Base-by-base conservation (phyloP, 1,140 invertebrate species). In the Patella vulgata region DNA sequence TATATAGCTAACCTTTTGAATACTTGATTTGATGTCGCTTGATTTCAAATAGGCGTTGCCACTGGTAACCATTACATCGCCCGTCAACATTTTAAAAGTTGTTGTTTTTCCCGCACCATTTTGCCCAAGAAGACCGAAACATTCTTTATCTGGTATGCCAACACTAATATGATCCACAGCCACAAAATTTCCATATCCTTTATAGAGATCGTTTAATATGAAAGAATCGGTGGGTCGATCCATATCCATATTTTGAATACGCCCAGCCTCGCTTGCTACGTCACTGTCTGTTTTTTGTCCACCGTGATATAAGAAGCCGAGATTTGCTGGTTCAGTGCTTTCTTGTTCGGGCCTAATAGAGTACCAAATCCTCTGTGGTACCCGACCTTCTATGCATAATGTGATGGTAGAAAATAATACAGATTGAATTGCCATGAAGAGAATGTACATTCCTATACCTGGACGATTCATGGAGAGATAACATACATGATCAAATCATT, bases 21-120 rank as follows among this genome's bases (percentile, higher is more conserved):
- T 76, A 48, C 88, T 65, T 11, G 63, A 66, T 48, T 82, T 77
- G 59, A 80, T 68, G 47, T 67, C 68, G 36, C 55, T 66, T 1
- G 61, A 43, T 25, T 75, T 71, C 17, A 81, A 28, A 43, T 66
- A 74, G n/a, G 79, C 78, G 55, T 79, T 75, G 19, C 84, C 84
- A 27, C 54, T 43, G 1, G 68, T 74, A 17, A 77, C 67, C 19
- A 66, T 56, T 11, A 72, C 58, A 60, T 84, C 80, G 21, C 94
- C 94, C 0, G 93, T 95, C 60, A 89, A 64, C 86, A 88, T n/a
- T n/a, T n/a, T n/a, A n/a, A n/a, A n/a, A n/a, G n/a, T n/a, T n/a
- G n/a, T n/a, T n/a, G n/a, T n/a, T 88, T 96, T 96, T 9, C 94
- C 94, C 3, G 94, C 93, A 0, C 94, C 94, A 75, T 91, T 90